These are phyloP conservation scores for Globodera ellingtonae DNA, from an alignment of 1,140 invertebrate species.

Conservation along the genomic window DNA sequence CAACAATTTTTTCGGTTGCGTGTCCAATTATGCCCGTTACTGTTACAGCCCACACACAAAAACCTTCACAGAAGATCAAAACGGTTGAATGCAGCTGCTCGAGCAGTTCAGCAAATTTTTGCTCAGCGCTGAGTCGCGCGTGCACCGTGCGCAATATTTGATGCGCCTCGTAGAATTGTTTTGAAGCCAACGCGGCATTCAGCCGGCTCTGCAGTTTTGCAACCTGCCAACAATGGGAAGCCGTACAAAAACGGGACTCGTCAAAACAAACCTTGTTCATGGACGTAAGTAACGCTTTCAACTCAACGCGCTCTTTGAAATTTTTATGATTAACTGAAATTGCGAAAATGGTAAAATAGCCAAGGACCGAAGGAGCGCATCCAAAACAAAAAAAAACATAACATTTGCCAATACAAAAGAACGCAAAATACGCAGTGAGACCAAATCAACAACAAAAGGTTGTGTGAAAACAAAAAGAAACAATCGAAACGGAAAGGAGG, in stretches of 20 bases:
- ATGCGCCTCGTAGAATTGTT: conserved; percentile 50
- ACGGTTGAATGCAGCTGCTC: conserved; percentile 25
- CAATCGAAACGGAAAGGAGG: background rate
- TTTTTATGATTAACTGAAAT: no score
- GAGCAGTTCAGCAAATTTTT: conserved; percentile 24
- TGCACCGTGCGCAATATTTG: conserved; percentile 45
- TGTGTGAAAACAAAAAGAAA: background rate
- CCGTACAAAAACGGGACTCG: no score
- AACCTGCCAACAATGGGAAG: conserved; percentile 29
- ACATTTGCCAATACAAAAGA: background rate
- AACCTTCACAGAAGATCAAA: conserved; percentile 35
- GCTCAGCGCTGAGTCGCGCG: conserved; percentile 27
- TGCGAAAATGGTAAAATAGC: no score
- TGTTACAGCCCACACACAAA: no score
- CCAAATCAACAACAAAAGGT: conserved; percentile 1
- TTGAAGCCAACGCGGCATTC: conserved; percentile 16
- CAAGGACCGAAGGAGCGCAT: no score
- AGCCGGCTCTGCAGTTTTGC: conserved; percentile 39
- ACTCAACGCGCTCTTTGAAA: no score
- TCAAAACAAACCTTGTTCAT: no score
- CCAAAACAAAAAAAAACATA: conserved; percentile 1
- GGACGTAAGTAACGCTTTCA: no score
- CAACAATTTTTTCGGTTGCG: no score
- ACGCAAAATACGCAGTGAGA: background rate
- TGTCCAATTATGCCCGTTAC: no score